A percentile compares a stretch with the other conserved stretches of the same genome.
Evolutionary conservation across 2,113 vertebrate species (phyloP).

Genomic region (Colaptes auratus): DNA sequence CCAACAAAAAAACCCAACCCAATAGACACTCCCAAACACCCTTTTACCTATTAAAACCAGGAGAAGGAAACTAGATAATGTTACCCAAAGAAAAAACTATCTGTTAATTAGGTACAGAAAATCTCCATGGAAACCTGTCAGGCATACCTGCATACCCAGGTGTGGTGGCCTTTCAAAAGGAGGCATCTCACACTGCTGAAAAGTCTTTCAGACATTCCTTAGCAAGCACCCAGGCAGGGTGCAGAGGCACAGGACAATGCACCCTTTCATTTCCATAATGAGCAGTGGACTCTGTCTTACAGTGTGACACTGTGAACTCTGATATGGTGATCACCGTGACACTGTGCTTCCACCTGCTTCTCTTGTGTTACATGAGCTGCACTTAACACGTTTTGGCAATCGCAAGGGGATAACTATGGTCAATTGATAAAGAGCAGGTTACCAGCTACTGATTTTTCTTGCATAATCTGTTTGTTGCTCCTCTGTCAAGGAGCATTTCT

Average conservation of each 20-base stretch:
- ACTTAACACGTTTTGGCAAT: neutral
- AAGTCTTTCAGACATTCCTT: neutral
- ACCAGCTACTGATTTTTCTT: neutral
- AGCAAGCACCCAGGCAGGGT: neutral
- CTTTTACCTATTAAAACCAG: neutral
- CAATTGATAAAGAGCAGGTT: neutral
- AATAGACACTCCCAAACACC: neutral
- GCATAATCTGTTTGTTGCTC: neutral
- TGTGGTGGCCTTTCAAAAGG: neutral
- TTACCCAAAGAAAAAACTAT: neutral
- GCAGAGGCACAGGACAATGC: neutral
- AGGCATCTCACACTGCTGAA: neutral
- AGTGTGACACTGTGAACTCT: neutral
- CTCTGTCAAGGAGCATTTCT: neutral
- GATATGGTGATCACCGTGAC: neutral
- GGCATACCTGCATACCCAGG: neutral
- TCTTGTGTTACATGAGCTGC: neutral
- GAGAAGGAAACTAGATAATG: neutral
- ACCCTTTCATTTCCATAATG: neutral
- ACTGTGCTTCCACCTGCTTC: neutral
- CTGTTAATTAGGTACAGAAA: slow-evolving; percentile 1
- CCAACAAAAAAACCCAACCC: neutral
- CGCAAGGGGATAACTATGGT: neutral
- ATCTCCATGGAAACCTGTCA: slow-evolving; percentile 72
- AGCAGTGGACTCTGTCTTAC: neutral